Percentiles rank a stretch among this genome's conserved stretches.
phyloP scores from a whole-genome alignment of 37 sponge, comb jelly and placozoan species.

The Aphrocallistes beatrix region DNA sequence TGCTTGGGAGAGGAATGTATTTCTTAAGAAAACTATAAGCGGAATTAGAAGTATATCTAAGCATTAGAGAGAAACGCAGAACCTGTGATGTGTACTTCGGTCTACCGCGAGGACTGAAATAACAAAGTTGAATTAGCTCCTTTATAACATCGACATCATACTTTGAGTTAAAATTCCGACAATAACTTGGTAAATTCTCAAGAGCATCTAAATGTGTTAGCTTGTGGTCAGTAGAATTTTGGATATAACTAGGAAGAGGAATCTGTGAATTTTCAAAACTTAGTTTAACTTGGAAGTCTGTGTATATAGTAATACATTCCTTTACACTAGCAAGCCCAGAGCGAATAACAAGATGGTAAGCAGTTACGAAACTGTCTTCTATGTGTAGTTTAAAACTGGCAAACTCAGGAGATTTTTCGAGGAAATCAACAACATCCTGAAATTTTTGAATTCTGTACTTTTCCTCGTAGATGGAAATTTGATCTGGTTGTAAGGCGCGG shows the following conservation, averaged over 20 bases:
- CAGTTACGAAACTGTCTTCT: neutral
- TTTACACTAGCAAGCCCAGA: neutral
- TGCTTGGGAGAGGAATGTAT: too few species aligned
- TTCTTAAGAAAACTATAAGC: too few species aligned
- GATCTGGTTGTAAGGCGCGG: neutral
- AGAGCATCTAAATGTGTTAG: conserved; percentile 10
- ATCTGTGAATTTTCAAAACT: neutral
- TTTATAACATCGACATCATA: neutral
- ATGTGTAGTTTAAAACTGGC: neutral
- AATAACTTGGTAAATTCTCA: conserved; percentile 13
- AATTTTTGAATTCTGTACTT: neutral
- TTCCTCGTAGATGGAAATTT: neutral
- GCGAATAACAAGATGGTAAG: neutral
- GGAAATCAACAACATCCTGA: neutral
- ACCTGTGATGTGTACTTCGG: conserved; percentile 15
- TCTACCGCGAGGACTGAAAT: conserved; percentile 3
- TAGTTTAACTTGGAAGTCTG: neutral
- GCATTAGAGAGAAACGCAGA: conserved; percentile 14
- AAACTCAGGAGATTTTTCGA: neutral
- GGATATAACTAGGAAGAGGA: neutral
- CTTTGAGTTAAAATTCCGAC: neutral
- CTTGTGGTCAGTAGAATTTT: neutral
- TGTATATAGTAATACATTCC: neutral
- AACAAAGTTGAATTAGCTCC: conserved; percentile 9
- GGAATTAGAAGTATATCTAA: too few species aligned